A percentile compares a stretch with the other conserved stretches of the same genome.
phyloP scores from a whole-genome alignment of 2,888 invertebrate genomes.

The Dyspetes luteomarginatus region DNA sequence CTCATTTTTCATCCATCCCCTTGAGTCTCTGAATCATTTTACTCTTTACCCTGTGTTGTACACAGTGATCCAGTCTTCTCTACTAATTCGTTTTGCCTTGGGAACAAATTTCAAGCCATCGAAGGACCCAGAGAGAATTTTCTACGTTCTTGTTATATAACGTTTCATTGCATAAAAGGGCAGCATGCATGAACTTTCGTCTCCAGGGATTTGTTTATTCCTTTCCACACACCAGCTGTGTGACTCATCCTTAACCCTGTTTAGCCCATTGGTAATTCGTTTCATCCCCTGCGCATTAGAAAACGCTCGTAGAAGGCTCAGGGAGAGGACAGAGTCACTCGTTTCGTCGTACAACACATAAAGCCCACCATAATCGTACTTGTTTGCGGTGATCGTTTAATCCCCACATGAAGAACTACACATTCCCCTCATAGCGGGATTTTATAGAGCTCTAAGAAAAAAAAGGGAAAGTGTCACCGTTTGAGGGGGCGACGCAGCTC shows the following conservation, averaged over 20 bases:
- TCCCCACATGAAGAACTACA: slow-evolving; percentile 36
- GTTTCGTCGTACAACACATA: not conserved
- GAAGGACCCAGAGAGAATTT: not conserved
- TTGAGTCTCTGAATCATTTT: slow-evolving; percentile 5
- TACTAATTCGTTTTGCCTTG: slow-evolving; percentile 46
- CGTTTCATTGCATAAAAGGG: not conserved
- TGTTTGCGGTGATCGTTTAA: slow-evolving; percentile 58
- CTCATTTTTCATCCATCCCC: not conserved
- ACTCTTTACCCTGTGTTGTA: not conserved
- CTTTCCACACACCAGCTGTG: not conserved
- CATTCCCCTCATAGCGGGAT: not conserved
- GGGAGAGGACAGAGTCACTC: not conserved
- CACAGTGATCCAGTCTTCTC: slow-evolving; percentile 7
- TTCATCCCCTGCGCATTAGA: slow-evolving; percentile 39
- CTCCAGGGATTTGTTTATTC: not conserved
- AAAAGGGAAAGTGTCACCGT: slow-evolving; percentile 38
- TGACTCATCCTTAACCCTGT: slow-evolving; percentile 23
- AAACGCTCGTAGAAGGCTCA: slow-evolving; percentile 2
- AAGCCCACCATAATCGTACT: slow-evolving; percentile 43
- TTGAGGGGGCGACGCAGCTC: slow-evolving; percentile 8
- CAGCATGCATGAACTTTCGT: not conserved
- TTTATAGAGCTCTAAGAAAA: not conserved
- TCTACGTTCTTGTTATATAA: not conserved
- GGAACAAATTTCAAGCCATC: not conserved
- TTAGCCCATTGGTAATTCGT: slow-evolving; percentile 40